Base-by-base conservation (phyloP, 2,113 vertebrate genomes). In the Penelope pileata region DNA sequence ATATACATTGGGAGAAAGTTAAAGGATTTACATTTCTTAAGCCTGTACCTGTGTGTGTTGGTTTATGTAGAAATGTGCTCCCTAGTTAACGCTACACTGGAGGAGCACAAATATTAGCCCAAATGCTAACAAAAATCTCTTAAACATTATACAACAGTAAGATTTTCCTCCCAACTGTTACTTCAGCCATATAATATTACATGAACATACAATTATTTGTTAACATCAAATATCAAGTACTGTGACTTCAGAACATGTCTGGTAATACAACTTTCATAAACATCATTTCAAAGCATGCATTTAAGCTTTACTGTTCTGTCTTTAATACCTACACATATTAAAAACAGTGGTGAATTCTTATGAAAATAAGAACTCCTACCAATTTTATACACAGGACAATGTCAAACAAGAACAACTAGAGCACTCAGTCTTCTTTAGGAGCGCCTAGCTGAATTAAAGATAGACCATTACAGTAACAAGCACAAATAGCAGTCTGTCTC, bases 281-380 rank as follows among this genome's bases (percentile, higher is more conserved):
- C 4, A 32, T 75, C 18, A 83, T 74, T 93, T 88, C 16, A 83
- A 79, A 79, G 63, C 1, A 3, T 7, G 6, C 15, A 24, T 42
- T 88, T 83, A 72, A 75, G 8, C 21, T 59, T 80, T 26, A 36
- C 34, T 62, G 4, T 83, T 78, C 45, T 67, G n/a, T 47, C 21
- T 91, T 17, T 63, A 18, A 54, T 36, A 54, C 54, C 18, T 45
- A 60, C 16, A 68, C 26, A 69, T 26, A 80, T 59, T 83, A 56
- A 83, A 91, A 60, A 10, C 15, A 64, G 19, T 29, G n/a, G 47
- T 58, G 26, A 86, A 86, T 70, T 4, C 9, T 24, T 59, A 34
- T 51, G 27, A 76, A 72, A 88, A 80, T 68, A 62, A 84, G n/a
- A 91, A 38, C 15, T 36, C 34, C 15, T 81, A 13, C 43, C 85